A percentile compares a stretch with the other conserved stretches of the same genome.
Conservation (phyloP, 1,140 invertebrate species). For the Cephus cinctus region DNA sequence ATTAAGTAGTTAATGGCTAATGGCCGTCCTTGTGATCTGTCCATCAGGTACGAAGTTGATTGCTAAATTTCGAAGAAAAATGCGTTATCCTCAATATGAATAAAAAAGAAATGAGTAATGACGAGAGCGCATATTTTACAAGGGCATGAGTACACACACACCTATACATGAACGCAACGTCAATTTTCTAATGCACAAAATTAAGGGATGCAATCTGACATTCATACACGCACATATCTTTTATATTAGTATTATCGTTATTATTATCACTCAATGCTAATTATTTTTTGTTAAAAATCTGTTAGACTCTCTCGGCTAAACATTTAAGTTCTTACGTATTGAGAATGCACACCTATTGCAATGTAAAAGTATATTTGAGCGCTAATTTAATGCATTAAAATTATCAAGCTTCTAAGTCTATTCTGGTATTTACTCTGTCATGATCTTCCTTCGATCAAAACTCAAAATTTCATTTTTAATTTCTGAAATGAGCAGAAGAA, state of each 20-base stretch:
- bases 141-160: too few species aligned
- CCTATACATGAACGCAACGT: too few species aligned
- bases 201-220: too few species aligned
- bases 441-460: neutral
- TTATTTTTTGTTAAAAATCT: neutral
- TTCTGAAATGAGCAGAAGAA: slow-evolving; percentile 14
- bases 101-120: too few species aligned
- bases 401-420: slow-evolving; percentile 27
- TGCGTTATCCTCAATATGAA: too few species aligned
- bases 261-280: neutral
- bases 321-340: too few species aligned
- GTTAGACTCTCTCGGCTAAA: neutral
- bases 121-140: too few species aligned
- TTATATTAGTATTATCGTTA: too few species aligned
- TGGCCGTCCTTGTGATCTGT: neutral
- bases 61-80: too few species aligned
- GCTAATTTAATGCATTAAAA: slow-evolving; percentile 27
- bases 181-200: too few species aligned
- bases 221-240: too few species aligned
- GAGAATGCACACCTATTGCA: neutral
- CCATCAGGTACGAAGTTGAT: too few species aligned
- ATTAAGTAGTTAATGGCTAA: neutral
- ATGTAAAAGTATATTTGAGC: neutral
- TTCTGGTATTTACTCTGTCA: slow-evolving; percentile 7
- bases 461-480: slow-evolving; percentile 24